A percentile compares a stretch with the other conserved stretches of the same genome.
phyloP scores from a whole-genome alignment of 2,113 vertebrate species.

The Carettochelys insculpta region DNA sequence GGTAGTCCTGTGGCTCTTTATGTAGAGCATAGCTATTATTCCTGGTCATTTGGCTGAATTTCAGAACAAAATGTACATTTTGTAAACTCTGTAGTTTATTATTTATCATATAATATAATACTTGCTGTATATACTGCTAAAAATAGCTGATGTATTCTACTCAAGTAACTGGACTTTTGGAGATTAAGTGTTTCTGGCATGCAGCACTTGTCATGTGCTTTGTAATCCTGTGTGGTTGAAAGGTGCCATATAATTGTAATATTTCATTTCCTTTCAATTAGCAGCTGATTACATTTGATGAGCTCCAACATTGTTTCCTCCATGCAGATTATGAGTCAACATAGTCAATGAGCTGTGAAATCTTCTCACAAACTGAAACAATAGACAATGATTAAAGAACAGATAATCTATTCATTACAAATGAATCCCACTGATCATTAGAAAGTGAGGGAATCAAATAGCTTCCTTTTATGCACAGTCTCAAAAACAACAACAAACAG shows the following conservation, averaged over 20 bases:
- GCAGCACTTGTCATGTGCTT: conserved; percentile 51
- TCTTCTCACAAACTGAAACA: conserved; percentile 69
- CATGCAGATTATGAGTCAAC: conserved; percentile 71
- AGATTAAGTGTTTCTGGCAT: conserved; percentile 56
- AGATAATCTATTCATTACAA: conserved; percentile 68
- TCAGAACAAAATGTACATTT: too few relatives aligned
- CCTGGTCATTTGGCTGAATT: not conserved
- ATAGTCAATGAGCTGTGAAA: conserved; percentile 73
- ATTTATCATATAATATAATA: not conserved
- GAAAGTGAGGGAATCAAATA: conserved; percentile 56
- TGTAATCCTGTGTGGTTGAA: conserved; percentile 60
- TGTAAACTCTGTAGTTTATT: too few relatives aligned
- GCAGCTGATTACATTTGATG: conserved; percentile 75
- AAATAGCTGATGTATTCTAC: conserved; percentile 11
- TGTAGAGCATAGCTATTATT: not conserved
- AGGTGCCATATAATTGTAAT: conserved; percentile 74
- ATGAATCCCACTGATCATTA: conserved; percentile 64
- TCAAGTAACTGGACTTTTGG: conserved; percentile 39
- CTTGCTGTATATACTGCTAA: not conserved
- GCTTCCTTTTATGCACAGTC: not conserved
- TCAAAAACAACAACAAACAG: too few relatives aligned
- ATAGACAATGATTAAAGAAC: conserved; percentile 73
- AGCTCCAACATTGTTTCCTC: conserved; percentile 74
- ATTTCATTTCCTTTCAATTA: conserved; percentile 77
- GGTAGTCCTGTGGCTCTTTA: not conserved